Base-by-base conservation (phyloP, 1,140 invertebrate genomes). In the Drosophila mojavensis region DNA sequence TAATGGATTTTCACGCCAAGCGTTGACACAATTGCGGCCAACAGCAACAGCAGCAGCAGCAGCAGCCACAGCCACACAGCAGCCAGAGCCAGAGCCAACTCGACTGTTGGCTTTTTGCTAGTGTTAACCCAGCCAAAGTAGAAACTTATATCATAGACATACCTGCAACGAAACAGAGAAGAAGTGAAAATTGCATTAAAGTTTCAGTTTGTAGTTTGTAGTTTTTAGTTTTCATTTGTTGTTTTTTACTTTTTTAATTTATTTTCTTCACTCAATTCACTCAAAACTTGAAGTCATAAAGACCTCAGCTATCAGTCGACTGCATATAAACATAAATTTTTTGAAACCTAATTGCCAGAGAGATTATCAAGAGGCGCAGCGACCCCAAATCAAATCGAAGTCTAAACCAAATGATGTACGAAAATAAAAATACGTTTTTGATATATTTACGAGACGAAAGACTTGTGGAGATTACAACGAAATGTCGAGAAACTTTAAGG, bases 1-100 rank as follows among this genome's bases (percentile, higher is more conserved):
- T 88, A 88, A 88, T 88, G 83, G 83, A 88, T 88, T 88, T 88
- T 88, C 83, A 89, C 84, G 72, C 83, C 83, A 88, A 88, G 45
- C 83, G 69, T 64, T 70, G 83, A 88, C 79, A 88, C 83, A 82
- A 85, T 88, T 74, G 81, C 61, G 72, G 66, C 59, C 51, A 55
- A 15, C 70, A 61, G 50, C 15, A 36, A 15, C 43, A 39, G 66
- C 28, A 3, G 28, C 28, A 47, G 45, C 26, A 7, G 26, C 43
- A 43, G 36, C 43, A 45, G 26, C 41, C 41, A 20, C 20, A 59
- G 56, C 20, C 63, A 72, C 28, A 59, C 24, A 15, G 30, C 43
- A 50, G 33, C 43, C 39, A 17, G 10, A 59, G 26, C 41, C 41
- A 13, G 17, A 59, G 56, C 13, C 63, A 73, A 73, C 55, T 55